Evolutionary conservation across 1,140 invertebrate genomes (phyloP).

Genomic region (Drosophila punjabiensis): DNA sequence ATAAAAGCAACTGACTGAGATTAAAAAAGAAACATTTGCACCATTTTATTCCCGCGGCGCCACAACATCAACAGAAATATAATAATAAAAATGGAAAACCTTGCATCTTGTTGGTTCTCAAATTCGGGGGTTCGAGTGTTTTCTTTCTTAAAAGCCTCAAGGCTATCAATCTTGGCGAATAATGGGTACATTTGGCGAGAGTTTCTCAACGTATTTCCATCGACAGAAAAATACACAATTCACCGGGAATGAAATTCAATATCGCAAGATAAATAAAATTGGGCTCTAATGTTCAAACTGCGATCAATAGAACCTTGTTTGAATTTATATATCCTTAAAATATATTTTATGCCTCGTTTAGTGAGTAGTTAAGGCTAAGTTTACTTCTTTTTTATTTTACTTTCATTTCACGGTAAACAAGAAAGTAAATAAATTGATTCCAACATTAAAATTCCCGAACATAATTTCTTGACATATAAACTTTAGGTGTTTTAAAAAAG

Average conservation of each 20-base stretch:
- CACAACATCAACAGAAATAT: conserved; percentile 50
- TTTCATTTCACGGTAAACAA: neutral
- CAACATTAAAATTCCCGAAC: neutral
- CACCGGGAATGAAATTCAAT: neutral
- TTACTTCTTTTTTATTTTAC: neutral
- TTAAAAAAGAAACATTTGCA: conserved; percentile 59
- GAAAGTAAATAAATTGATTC: neutral
- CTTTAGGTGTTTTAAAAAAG: neutral
- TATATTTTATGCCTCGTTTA: neutral
- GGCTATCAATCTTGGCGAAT: conserved; percentile 24
- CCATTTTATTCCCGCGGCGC: conserved; percentile 70
- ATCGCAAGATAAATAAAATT: too few species aligned
- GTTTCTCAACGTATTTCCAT: conserved; percentile 4
- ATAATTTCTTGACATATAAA: neutral
- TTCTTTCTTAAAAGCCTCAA: conserved; percentile 55
- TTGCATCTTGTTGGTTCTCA: conserved; percentile 38
- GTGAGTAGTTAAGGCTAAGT: neutral
- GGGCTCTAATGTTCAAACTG: neutral
- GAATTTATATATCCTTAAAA: neutral
- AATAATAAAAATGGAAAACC: conserved; percentile 52
- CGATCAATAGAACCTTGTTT: neutral
- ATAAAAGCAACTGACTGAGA: conserved; percentile 65
- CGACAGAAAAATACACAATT: neutral
- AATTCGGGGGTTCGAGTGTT: conserved; percentile 79
- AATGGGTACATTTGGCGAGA: conserved; percentile 17